Base-by-base conservation (phyloP, 1,140 invertebrate species). In the Drosophila hydei region DNA sequence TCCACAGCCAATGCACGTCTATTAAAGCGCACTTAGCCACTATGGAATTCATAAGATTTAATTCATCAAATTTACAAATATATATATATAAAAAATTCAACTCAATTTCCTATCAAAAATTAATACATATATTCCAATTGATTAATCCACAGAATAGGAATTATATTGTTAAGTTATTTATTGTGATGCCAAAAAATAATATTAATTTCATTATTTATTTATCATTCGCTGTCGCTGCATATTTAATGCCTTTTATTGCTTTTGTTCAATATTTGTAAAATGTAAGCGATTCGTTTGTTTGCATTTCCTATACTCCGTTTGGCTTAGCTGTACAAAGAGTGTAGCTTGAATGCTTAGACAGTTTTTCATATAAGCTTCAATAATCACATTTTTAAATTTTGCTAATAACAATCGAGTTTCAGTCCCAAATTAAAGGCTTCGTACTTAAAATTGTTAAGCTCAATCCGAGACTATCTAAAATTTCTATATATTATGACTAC, bases 21-120 rank as follows among this genome's bases (percentile, higher is more conserved):
- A 56, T 56, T 56, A 43, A 56, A 56, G 18, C 38, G 54, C 54
- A 56, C 54, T 25, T 43, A 56, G 54, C 4, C 36, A 12, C 19
- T 33, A 33, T 33, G 30, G 12, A 33, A 33, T 33, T 40, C 11
- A 23, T 42, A 42, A 42, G 2, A 42, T 42, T 14, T 42, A 42
- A 42, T 16, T 42, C 38, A 16, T 33, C 30, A 2, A 33, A 33
- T 33, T 33, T 33, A 8, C 9, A 12, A 52, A 36, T 52, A 36
- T 8, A 12, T 2, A 18, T 11, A 43, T 43, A 16, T 42, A 12
- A 4, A 45, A 21, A 23, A 21, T 42, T 42, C 40, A 45, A 45
- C 18, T 12, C 18, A 12, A 27, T 56, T 56, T 16, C 12, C 54
- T 43, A 14, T 25, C 9, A 23, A 18, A 42, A 2, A 16, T 14